These are phyloP conservation scores for Anarhynchus alexandrinus DNA, from an alignment of 2,113 vertebrate genomes.

Conservation along the genomic window DNA sequence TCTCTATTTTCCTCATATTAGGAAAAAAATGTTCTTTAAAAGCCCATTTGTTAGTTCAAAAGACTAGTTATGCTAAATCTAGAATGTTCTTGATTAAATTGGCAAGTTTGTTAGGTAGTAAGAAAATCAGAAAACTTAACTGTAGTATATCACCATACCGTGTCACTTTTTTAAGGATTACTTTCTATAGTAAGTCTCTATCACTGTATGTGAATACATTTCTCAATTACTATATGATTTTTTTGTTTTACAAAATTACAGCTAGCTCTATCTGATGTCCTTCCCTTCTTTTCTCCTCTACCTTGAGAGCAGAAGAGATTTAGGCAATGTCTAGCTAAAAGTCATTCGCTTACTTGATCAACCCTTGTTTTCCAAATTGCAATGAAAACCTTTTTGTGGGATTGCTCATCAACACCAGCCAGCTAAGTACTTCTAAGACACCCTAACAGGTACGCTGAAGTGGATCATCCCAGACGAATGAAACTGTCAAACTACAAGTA, in stretches of 20 bases:
- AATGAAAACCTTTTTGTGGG: not conserved
- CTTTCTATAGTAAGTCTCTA: not conserved
- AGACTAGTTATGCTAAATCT: not conserved
- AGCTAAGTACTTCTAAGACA: not conserved
- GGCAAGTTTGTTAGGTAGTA: not conserved
- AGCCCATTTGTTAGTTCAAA: not conserved
- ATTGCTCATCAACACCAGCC: not conserved
- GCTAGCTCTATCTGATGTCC: not conserved
- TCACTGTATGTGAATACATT: rapidly evolving
- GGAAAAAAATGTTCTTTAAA: not conserved
- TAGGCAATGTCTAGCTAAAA: not conserved
- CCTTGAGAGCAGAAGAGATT: not conserved
- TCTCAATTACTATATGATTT: rapidly evolving
- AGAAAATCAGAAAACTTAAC: not conserved
- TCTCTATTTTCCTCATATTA: not conserved
- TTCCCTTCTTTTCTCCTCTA: rapidly evolving
- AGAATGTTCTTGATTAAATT: not conserved
- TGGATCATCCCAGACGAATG: rapidly evolving
- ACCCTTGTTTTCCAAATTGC: not conserved
- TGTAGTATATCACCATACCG: not conserved
- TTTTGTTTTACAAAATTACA: not conserved
- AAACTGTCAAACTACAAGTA: not conserved
- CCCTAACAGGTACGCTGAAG: not conserved
- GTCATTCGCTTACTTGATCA: not conserved
- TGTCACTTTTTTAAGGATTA: rapidly evolving